A percentile compares a stretch with the other conserved stretches of the same genome.
phyloP scores from a whole-genome alignment of 2,797 vertebrate species.

The Tadarida brasiliensis region DNA sequence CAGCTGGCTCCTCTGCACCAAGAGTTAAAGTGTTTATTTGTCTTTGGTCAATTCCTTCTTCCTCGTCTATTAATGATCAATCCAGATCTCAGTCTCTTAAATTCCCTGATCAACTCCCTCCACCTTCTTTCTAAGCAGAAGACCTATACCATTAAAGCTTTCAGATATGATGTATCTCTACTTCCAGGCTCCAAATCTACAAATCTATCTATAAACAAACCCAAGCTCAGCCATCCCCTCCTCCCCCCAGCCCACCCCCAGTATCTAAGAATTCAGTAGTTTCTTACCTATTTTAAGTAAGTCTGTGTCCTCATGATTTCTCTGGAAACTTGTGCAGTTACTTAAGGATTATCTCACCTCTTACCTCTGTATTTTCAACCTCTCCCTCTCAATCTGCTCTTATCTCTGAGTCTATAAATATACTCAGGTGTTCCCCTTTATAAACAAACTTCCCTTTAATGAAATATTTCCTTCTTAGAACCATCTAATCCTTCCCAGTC shows the following conservation, averaged over 20 bases:
- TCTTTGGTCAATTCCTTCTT: neutral
- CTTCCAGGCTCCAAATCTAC: neutral
- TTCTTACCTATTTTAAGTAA: neutral
- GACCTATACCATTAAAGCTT: neutral
- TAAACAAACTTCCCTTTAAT: neutral
- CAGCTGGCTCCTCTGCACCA: neutral
- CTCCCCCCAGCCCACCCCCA: neutral
- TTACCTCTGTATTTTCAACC: neutral
- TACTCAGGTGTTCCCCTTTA: neutral
- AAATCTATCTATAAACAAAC: neutral
- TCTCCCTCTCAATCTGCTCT: neutral
- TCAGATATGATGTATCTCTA: neutral
- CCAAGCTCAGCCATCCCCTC: neutral
- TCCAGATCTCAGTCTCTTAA: neutral
- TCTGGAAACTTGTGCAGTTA: neutral
- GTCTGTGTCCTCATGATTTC: neutral
- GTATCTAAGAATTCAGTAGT: neutral
- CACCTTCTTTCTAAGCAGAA: neutral
- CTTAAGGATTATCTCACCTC: neutral
- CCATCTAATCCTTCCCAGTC: neutral
- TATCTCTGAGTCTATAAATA: neutral
- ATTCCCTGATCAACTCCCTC: neutral
- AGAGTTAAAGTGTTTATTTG: neutral
- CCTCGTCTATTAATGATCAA: neutral
- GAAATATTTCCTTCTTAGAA: neutral